Base-by-base conservation (phyloP, 2,797 vertebrate species). In the Todus mexicanus region DNA sequence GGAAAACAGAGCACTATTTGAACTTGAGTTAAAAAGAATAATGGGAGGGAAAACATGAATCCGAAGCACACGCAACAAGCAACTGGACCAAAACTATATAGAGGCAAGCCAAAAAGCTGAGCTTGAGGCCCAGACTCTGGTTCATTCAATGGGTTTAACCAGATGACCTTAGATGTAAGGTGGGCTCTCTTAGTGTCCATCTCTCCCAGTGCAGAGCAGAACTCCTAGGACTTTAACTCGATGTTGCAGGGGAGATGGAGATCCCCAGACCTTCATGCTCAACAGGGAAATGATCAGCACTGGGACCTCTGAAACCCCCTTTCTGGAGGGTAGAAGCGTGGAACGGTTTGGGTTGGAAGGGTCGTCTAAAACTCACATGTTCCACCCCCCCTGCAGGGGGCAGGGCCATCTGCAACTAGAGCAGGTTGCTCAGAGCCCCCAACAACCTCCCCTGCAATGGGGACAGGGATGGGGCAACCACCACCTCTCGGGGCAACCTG, bases 21-120 rank as follows among this genome's bases (percentile, higher is more conserved):
- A 15, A 31, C n/a, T 43, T 23, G 12, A 23, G 20, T 42, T 65
- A 33, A 64, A 78, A n/a, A 66, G 50, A 60, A 7, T 33, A 14
- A 25, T 0, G 1, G 11, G 6, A 5, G 17, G 5, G 6, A 12
- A 48, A 63, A 3, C 18, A 22, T 6, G 4, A 59, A 57, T 48
- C 16, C 26, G 19, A 59, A 42, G 43, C 12, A 31, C 0, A 1
- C 31, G 17, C 31, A 22, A 26, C 21, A 45, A 53, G 4, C 16
- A 3, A 5, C 19, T 43, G 40, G 19, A 10, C 6, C 16, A 77
- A 45, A 81, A 57, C 31, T 33, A 21, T 16, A 11, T 26, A 43
- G 66, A 59, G 57, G 63, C 10, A 40, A 53, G 27, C 12, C 43
- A 7, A 11, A 54, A 54, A 59, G 14, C 40, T 80, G 31, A 68